These are phyloP conservation scores for Coccyzus lansbergi DNA, from an alignment of 2,797 vertebrate species.

Conservation along the genomic window DNA sequence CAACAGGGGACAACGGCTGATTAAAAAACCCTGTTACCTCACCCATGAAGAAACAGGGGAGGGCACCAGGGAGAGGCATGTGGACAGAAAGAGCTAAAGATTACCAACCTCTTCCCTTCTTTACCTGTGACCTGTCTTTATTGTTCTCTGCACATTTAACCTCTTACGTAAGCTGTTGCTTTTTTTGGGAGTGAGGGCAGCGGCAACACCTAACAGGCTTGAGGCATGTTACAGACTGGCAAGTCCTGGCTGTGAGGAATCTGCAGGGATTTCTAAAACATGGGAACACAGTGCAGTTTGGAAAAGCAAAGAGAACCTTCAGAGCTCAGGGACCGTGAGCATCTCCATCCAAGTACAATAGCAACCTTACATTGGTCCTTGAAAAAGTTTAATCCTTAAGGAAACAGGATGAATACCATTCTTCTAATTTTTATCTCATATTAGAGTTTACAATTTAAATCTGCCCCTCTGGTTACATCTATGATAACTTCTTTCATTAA, in stretches of 20 bases:
- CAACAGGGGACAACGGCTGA: not conserved
- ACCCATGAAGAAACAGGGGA: not conserved
- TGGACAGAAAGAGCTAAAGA: not conserved
- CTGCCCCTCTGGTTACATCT: not conserved
- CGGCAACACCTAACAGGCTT: not conserved
- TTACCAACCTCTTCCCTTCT: not conserved
- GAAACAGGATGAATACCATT: not conserved
- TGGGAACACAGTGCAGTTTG: not conserved
- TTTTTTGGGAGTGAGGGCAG: not conserved
- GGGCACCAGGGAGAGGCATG: not conserved
- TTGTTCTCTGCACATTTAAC: not conserved
- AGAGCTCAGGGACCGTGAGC: not conserved
- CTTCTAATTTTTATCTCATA: not conserved
- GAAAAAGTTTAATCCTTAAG: not conserved
- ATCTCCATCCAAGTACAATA: not conserved
- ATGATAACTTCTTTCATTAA: not conserved
- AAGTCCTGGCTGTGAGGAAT: not conserved
- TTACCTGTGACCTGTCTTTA: not conserved
- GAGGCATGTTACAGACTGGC: not conserved
- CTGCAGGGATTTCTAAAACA: not conserved
- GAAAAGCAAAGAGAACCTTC: not conserved
- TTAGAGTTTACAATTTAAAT: not conserved
- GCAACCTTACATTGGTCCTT: not conserved
- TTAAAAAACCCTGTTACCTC: not conserved
- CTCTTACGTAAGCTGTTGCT: not conserved